Percentiles rank a stretch among this genome's conserved stretches.
phyloP scores from a whole-genome alignment of 2,888 invertebrate genomes.

The Drosophila phalerata region DNA sequence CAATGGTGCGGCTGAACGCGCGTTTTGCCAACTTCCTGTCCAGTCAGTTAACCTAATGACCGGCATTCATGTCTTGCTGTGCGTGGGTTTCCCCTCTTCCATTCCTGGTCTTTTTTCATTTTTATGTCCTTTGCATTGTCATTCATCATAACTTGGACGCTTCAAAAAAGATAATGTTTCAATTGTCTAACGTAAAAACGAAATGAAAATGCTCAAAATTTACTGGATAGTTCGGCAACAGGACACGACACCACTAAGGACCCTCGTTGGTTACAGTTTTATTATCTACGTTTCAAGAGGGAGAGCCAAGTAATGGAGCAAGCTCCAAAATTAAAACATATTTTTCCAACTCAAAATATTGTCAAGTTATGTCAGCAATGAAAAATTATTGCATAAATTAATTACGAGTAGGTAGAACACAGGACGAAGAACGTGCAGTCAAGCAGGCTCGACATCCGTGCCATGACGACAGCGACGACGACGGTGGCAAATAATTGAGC shows the following conservation, averaged over 20 bases:
- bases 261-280: constrained; percentile 29
- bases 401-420: constrained; percentile 55
- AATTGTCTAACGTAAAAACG: constrained; percentile 56
- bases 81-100: constrained; percentile 16
- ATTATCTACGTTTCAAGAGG: constrained; percentile 23
- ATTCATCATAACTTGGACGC: constrained; percentile 65
- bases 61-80: constrained; percentile 64
- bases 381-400: constrained; percentile 81
- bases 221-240: constrained; percentile 29
- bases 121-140: constrained; percentile 66
- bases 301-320: constrained; percentile 11
- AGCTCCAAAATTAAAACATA: constrained; percentile 68
- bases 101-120: constrained; percentile 8
- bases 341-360: constrained; percentile 51
- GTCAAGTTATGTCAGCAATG: constrained; percentile 76
- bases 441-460: constrained; percentile 47
- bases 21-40: constrained; percentile 63
- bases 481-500: constrained; percentile 64
- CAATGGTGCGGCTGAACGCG: constrained; percentile 50
- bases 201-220: constrained; percentile 40
- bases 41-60: constrained; percentile 78
- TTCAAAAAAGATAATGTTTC: constrained; percentile 57
- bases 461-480: constrained; percentile 13
- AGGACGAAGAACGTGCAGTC: constrained; percentile 51
- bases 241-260: constrained; percentile 33